Evolutionary conservation across 2,888 invertebrate genomes (phyloP), one percentile per base, ranked within the genome.

Genomic region (Tachystola acroxantha): DNA sequence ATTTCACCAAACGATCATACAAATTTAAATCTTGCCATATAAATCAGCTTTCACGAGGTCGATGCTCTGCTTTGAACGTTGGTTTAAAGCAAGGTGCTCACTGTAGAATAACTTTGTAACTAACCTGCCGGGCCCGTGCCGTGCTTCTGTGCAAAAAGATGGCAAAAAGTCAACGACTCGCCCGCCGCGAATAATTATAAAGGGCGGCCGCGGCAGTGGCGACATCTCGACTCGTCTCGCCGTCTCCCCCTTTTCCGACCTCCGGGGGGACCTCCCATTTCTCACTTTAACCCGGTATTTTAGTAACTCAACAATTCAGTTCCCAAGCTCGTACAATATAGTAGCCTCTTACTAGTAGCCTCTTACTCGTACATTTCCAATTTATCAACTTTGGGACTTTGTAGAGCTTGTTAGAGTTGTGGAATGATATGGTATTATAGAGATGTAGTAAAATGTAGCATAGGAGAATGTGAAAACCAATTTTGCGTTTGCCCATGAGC

Each of bases 141-240:
- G 19, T n/a, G 20, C n/a, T 19, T 12, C 29, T 24, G 32, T 29
- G 36, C 36, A 33, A 40, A 40, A 36, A 37, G 31, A 32, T 20
- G 52, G 64, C 64, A 71, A 74, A 72, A 72, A 76, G 69, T 70
- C 68, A 65, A 61, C 69, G 68, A 68, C 74, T 72, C 62, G 72
- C 64, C 67, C 68, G 62, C 62, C 56, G 56, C 65, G 60, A 68
- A 70, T 72, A 72, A 71, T 73, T 70, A 70, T 68, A 70, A 76
- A 73, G 70, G 73, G 71, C 71, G 58, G 48, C 43, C 44, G 34
- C 48, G 43, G 34, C 48, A 43, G 51, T 66, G 78, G 79, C 73
- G 77, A 73, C 77, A 71, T 71, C 68, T 63, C 57, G 78, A 76
- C 79, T 77, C 65, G 69, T 57, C 63, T 64, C 50, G 38, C 54